Base-by-base conservation (phyloP, 2,797 vertebrate genomes). In the Rhynchonycteris naso region DNA sequence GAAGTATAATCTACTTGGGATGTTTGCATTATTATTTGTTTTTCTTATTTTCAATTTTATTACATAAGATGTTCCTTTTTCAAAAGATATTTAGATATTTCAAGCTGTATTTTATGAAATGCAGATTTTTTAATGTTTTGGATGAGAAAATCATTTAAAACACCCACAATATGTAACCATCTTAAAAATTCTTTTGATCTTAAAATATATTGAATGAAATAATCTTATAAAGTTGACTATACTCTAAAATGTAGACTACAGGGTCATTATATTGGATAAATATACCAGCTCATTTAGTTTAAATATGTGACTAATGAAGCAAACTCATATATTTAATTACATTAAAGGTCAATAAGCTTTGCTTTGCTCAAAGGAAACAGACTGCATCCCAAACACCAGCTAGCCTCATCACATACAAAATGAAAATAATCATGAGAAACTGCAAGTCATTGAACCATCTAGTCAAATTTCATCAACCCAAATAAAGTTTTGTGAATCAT, bases 331-430 rank as follows among this genome's bases (percentile, higher is more conserved):
- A n/a, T 96, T 95, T 91, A 95, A 93, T 96, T 96, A 19, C 43
- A 87, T 80, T 84, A 96, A 94, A 87, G 43, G 76, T 94, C 93
- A 95, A 58, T 81, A 50, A 87, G 75, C 28, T 96, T 95, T 91
- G 50, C 66, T 90, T 80, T 95, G 76, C 61, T 93, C 50, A 21
- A 47, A 59, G 50, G 68, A 88, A 94, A 88, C 38, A 86, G 56
- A 82, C 8, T 92, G 9, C 18, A 38, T n/a, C 86, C 54, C 14
- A 58, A 52, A 78, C 13, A 79, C 30, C 75, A 59, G 22, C 7
- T 65, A 66, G 26, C 21, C 26, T 92, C 26, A 86, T 76, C 30
- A 35, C 22, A 89, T 74, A 83, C 35, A 30, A 30, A 96, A 91
- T 95, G 21, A 82, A 89, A 86, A 91, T 69, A 75, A 93, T 28